Conservation (phyloP, 53 echinoderm and acorn worm species). For the Crossaster papposus region DNA sequence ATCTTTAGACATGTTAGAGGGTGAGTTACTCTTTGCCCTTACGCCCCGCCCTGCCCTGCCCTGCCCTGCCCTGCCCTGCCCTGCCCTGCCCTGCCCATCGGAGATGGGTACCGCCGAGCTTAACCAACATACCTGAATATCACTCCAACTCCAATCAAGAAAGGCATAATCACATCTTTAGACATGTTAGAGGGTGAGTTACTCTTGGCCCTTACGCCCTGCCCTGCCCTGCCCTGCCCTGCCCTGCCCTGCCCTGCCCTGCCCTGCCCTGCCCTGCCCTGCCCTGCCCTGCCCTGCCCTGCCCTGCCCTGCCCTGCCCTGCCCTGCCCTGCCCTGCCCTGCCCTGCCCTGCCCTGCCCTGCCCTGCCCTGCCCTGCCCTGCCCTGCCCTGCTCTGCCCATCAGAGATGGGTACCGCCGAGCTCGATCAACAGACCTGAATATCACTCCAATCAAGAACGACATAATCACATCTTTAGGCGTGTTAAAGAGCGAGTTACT, state of each 20-base stretch:
- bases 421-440: not conserved
- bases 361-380: too few species aligned
- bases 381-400: too few species aligned
- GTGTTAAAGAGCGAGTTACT: not conserved
- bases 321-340: not conserved
- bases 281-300: too few species aligned
- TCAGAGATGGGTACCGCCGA: constrained; percentile 82
- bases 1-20: too few species aligned
- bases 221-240: too few species aligned
- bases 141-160: constrained; percentile 63
- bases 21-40: too few species aligned
- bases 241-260: too few species aligned
- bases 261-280: too few species aligned
- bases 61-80: too few species aligned
- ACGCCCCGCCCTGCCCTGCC: too few species aligned
- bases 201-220: too few species aligned
- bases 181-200: constrained; percentile 91
- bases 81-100: constrained; percentile 13
- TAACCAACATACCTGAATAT: constrained; percentile 62
- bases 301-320: not conserved
- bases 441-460: not conserved
- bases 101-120: constrained; percentile 91
- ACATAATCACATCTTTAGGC: too few species aligned
- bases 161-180: constrained; percentile 81
- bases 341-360: not conserved